These are phyloP conservation scores for Struthio camelus DNA, from an alignment of 2,113 vertebrate species.

Conservation along the genomic window DNA sequence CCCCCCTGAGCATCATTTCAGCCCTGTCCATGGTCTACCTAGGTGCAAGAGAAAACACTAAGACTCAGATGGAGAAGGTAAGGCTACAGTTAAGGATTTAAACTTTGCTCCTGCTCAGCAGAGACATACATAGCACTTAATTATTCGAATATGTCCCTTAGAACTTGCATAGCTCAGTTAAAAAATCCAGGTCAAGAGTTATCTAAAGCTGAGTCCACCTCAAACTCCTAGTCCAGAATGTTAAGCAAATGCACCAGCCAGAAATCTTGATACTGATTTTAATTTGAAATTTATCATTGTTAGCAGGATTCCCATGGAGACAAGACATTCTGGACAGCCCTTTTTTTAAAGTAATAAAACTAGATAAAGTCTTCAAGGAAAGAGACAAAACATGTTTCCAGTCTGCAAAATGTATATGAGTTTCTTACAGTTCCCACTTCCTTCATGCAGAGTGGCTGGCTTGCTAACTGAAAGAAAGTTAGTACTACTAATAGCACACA, in stretches of 20 bases:
- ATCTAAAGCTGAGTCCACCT: not conserved
- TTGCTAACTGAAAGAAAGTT: not conserved
- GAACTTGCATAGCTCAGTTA: not conserved
- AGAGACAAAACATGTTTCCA: not conserved
- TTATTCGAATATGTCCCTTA: not conserved
- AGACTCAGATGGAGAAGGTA: slow-evolving; percentile 86
- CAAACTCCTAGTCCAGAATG: not conserved
- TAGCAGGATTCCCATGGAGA: not conserved
- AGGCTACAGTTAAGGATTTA: not conserved
- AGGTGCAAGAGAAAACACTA: slow-evolving; percentile 81
- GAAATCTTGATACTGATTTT: not conserved
- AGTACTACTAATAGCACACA: not conserved
- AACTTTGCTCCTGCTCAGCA: not conserved
- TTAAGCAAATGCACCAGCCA: not conserved
- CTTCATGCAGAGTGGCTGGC: not conserved
- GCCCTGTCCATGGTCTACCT: slow-evolving; percentile 84
- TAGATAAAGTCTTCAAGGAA: not conserved
- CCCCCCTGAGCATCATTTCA: slow-evolving; percentile 83
- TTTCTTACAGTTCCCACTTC: not conserved
- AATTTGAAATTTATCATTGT: not conserved
- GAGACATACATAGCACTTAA: not conserved
- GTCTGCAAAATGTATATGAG: not conserved
- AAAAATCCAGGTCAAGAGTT: not conserved
- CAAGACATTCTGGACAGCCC: not conserved
- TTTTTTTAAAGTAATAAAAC: not conserved